phyloP scores from a whole-genome alignment of 2,888 invertebrate genomes.

The Hymenopus coronatus region DNA sequence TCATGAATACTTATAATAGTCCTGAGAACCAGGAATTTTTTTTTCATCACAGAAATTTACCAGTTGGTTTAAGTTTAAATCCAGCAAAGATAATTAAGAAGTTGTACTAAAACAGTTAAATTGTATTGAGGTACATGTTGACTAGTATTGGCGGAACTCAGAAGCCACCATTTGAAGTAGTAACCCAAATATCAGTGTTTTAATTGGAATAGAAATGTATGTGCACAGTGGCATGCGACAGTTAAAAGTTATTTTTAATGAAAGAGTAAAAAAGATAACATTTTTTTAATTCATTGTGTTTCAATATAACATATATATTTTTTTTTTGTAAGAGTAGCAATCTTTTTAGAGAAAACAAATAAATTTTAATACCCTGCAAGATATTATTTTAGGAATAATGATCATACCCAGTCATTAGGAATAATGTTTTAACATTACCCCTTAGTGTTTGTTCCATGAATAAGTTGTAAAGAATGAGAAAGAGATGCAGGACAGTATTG shows the following conservation, averaged over 20 bases:
- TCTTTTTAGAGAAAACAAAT: not conserved
- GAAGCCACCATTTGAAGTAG: not conserved
- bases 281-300: slow-evolving; percentile 1
- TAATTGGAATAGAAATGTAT: slow-evolving; percentile 8
- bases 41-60: not conserved
- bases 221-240: not conserved
- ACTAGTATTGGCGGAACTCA: slow-evolving; percentile 8
- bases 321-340: slow-evolving; percentile 1
- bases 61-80: not conserved
- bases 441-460: not conserved
- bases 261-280: slow-evolving; percentile 16
- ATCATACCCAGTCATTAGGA: not conserved
- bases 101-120: slow-evolving; percentile 29
- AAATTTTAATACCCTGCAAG: slow-evolving; percentile 6
- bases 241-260: slow-evolving; percentile 9
- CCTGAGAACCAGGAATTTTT: slow-evolving; percentile 1
- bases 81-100: slow-evolving; percentile 2
- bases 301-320: slow-evolving; percentile 2
- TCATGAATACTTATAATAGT: not conserved
- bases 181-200: not conserved
- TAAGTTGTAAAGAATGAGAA: not conserved
- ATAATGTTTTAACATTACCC: not conserved
- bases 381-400: slow-evolving; percentile 3
- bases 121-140: slow-evolving; percentile 26
- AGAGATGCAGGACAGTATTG: not conserved